Percentiles rank a stretch among this genome's conserved stretches.
These are phyloP conservation scores for Varanus salvator DNA, from an alignment of 2,113 vertebrate genomes.

Conservation along the genomic window DNA sequence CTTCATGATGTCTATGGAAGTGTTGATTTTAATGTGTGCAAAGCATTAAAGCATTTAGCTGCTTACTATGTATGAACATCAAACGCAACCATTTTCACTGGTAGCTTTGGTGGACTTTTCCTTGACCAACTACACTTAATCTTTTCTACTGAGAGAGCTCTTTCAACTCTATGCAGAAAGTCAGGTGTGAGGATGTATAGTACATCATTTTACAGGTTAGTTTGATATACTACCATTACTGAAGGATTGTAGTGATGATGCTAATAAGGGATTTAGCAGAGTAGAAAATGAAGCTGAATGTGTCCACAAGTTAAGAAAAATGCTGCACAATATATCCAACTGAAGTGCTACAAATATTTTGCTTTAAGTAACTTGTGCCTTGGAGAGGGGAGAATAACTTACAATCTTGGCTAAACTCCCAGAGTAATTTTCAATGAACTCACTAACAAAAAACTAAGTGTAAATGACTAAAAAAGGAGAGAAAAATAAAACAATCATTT, in stretches of 20 bases:
- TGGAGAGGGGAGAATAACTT: neutral
- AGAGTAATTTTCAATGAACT: neutral
- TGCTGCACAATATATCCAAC: rapidly evolving
- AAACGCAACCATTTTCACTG: slow-evolving; percentile 64
- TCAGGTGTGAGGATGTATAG: slow-evolving; percentile 22
- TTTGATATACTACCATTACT: slow-evolving; percentile 27
- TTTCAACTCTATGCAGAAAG: slow-evolving; percentile 50
- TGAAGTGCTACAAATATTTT: neutral
- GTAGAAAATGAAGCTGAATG: rapidly evolving
- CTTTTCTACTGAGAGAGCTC: slow-evolving; percentile 52
- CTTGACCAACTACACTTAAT: slow-evolving; percentile 39
- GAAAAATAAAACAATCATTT: neutral
- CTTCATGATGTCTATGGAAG: slow-evolving; percentile 54
- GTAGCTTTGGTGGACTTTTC: slow-evolving; percentile 50
- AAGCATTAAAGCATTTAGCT: slow-evolving; percentile 66
- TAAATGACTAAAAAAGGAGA: neutral
- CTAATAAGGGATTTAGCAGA: neutral
- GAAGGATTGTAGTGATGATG: neutral
- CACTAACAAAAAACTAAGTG: slow-evolving; percentile 17
- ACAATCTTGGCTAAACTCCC: rapidly evolving
- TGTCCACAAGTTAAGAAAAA: neutral
- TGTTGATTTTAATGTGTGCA: slow-evolving; percentile 53
- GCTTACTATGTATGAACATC: slow-evolving; percentile 59
- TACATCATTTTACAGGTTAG: slow-evolving; percentile 20
- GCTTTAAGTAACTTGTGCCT: neutral